Evolutionary conservation across 2,888 invertebrate species (phyloP).

Genomic region (Eilema griseolum): DNA sequence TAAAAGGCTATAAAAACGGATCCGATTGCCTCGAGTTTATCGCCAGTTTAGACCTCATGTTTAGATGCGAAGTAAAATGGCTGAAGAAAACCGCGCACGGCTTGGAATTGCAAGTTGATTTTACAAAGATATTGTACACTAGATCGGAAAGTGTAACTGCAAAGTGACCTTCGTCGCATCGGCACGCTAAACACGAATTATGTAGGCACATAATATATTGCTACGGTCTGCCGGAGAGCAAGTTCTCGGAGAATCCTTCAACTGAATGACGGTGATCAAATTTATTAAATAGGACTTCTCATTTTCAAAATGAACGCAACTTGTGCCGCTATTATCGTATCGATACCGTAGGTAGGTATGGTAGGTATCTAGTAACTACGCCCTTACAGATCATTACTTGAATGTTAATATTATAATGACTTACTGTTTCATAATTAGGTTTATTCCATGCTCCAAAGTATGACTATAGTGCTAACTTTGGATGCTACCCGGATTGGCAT

Average conservation of each 20-base stretch:
- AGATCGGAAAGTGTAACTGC: not conserved
- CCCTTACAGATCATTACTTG: too few species aligned
- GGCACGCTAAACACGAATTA: not conserved
- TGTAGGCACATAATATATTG: too few species aligned
- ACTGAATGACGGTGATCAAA: not conserved
- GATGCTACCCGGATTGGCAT: not conserved
- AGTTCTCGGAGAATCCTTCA: not conserved
- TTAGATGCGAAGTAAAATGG: conserved; percentile 47
- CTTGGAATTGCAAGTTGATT: conserved; percentile 38
- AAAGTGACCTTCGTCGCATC: not conserved
- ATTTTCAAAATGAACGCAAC: too few species aligned
- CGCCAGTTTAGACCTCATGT: conserved; percentile 49
- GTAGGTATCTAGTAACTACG: too few species aligned
- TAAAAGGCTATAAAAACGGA: conserved; percentile 64
- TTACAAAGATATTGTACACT: conserved; percentile 8
- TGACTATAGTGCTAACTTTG: not conserved
- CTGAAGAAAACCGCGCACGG: conserved; percentile 26
- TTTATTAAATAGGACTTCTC: too few species aligned
- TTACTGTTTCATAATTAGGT: not conserved
- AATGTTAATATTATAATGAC: too few species aligned
- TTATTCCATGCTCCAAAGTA: too few species aligned
- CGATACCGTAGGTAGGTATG: too few species aligned
- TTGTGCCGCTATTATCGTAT: too few species aligned
- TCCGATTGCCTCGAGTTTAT: conserved; percentile 62
- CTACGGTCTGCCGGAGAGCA: not conserved